Evolutionary conservation across 2,888 invertebrate species (phyloP), one percentile per base, ranked within the genome.

Genomic region (Oithona nana): DNA sequence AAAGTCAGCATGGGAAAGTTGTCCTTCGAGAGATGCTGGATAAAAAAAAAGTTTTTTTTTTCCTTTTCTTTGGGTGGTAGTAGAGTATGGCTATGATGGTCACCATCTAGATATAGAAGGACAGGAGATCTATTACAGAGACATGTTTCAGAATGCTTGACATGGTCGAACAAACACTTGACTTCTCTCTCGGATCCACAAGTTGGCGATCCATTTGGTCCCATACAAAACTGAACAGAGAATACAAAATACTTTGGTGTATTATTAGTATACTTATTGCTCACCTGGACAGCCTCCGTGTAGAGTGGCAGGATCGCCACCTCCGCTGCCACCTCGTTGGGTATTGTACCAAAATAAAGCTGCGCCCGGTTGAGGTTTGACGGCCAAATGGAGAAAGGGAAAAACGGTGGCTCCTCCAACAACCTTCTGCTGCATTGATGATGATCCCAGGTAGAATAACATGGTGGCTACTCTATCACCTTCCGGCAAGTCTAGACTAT

Each of bases 201-300:
- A 39, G 16, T 39, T 39, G 39, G 39, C 39, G 39, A 39, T 73
- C 74, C 73, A 74, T 66, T 74, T 74, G 22, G 71, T 69, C n/a
- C 74, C 74, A 3, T 71, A 71, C 8, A 74, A 66, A 2, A 74
- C n/a, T n/a, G n/a, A n/a, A n/a, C n/a, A n/a, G n/a, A n/a, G n/a
- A n/a, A n/a, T n/a, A n/a, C n/a, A n/a, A n/a, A n/a, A n/a, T n/a
- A n/a, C n/a, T n/a, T n/a, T n/a, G n/a, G n/a, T n/a, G n/a, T n/a
- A n/a, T n/a, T n/a, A n/a, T n/a, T n/a, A n/a, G n/a, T n/a, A n/a
- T n/a, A n/a, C n/a, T n/a, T n/a, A n/a, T n/a, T n/a, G n/a, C n/a
- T n/a, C n/a, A n/a, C n/a, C 74, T 1, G 74, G 74, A 65, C 74
- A 74, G 22, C 72, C 73, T 28, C 73, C 74, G 66, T 74, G 74